phyloP scores from a whole-genome alignment of 2,113 vertebrate genomes.

The Lates calcarifer region DNA sequence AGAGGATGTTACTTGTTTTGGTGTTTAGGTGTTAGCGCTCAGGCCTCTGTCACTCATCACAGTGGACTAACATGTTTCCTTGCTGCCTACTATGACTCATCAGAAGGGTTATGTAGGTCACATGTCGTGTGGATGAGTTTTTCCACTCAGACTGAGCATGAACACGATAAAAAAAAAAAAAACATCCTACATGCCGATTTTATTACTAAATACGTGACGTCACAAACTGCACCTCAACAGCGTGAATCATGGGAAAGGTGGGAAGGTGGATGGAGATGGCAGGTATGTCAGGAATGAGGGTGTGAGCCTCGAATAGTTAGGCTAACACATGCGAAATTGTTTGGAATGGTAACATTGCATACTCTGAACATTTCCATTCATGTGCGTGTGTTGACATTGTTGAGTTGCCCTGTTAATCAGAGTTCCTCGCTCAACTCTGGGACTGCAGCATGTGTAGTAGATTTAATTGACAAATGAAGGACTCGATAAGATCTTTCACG shows the following conservation, averaged over 20 bases:
- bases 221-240: background rate
- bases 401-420: background rate
- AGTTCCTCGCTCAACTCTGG: background rate
- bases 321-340: conserved; percentile 1
- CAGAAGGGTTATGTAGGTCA: background rate
- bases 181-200: background rate
- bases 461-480: background rate
- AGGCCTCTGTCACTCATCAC: background rate
- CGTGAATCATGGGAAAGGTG: conserved; percentile 47
- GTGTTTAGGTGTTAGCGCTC: background rate
- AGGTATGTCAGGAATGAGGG: conserved; percentile 64
- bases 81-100: background rate
- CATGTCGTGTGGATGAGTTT: background rate
- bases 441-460: background rate
- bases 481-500: background rate
- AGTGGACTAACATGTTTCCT: background rate
- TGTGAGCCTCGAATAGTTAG: conserved; percentile 21
- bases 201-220: background rate
- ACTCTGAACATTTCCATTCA: background rate
- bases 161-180: background rate
- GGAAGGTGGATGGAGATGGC: conserved; percentile 3
- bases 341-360: conserved; percentile 34
- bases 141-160: background rate
- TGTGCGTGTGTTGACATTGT: background rate
- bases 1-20: background rate